These are phyloP conservation scores for Drosophila melanocephala DNA, from an alignment of 2,888 invertebrate genomes.

Conservation along the genomic window DNA sequence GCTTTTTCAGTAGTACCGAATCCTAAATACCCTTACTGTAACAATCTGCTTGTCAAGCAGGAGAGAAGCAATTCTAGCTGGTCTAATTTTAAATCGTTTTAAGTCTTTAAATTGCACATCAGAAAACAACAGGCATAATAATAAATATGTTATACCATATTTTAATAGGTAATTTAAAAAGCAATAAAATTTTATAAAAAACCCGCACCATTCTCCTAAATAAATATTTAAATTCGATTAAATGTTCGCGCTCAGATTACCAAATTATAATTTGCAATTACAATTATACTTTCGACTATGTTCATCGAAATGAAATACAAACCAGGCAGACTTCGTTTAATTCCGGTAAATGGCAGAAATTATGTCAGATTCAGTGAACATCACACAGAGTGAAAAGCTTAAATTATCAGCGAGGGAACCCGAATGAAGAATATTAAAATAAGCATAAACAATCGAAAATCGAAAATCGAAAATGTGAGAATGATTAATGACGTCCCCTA, in stretches of 20 bases:
- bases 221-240: constrained; percentile 8
- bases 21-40: background rate
- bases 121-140: background rate
- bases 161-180: background rate
- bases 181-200: background rate
- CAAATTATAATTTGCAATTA: constrained; percentile 9
- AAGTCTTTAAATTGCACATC: background rate
- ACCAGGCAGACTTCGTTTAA: constrained; percentile 22
- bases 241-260: constrained; percentile 5
- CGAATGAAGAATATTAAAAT: constrained; percentile 1
- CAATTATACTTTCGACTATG: constrained; percentile 27
- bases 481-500: background rate
- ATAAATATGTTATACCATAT: background rate
- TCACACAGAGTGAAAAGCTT: constrained; percentile 3
- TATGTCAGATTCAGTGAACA: constrained; percentile 25
- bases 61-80: background rate
- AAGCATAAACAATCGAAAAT: constrained; percentile 10
- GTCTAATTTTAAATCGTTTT: background rate
- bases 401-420: background rate
- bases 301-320: constrained; percentile 2
- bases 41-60: background rate
- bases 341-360: constrained; percentile 8
- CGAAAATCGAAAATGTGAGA: background rate
- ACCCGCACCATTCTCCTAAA: background rate
- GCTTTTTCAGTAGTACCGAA: background rate